Evolutionary conservation across 1,140 invertebrate genomes (phyloP).

Genomic region (Halictus rubicundus): DNA sequence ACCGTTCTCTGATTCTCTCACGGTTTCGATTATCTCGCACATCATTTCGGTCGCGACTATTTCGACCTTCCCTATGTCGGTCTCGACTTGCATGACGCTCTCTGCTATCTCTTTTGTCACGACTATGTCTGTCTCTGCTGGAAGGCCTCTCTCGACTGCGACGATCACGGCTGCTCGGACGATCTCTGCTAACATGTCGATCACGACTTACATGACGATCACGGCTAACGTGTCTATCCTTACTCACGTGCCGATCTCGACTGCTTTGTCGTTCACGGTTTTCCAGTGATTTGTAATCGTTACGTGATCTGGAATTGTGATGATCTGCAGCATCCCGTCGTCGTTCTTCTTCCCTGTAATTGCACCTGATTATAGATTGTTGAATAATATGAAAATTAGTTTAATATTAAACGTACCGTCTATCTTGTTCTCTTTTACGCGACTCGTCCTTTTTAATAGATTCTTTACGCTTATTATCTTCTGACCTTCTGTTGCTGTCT

Average conservation of each 20-base stretch:
- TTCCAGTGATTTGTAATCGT: slow-evolving; percentile 43
- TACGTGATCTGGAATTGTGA: slow-evolving; percentile 59
- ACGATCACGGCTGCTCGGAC: slow-evolving; percentile 54
- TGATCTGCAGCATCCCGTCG: slow-evolving; percentile 66
- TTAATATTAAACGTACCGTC: slow-evolving; percentile 61
- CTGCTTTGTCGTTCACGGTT: slow-evolving; percentile 37
- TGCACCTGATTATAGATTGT: slow-evolving; percentile 13
- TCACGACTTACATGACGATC: slow-evolving; percentile 68
- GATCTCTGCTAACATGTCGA: slow-evolving; percentile 31
- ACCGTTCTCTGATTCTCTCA: slow-evolving; percentile 68
- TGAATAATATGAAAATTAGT: slow-evolving; percentile 5
- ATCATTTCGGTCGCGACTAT: slow-evolving; percentile 61
- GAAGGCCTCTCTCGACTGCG: slow-evolving; percentile 62
- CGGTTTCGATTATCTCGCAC: slow-evolving; percentile 65
- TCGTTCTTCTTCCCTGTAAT: slow-evolving; percentile 73
- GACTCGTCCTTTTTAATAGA: slow-evolving; percentile 68
- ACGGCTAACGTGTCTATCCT: slow-evolving; percentile 57
- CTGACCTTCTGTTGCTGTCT: slow-evolving; percentile 71
- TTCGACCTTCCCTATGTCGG: slow-evolving; percentile 61
- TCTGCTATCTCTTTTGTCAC: slow-evolving; percentile 68
- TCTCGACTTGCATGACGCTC: slow-evolving; percentile 67
- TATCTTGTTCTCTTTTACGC: slow-evolving; percentile 74
- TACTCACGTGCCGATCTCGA: slow-evolving; percentile 56
- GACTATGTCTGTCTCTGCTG: slow-evolving; percentile 66
- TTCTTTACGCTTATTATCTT: slow-evolving; percentile 73